phyloP scores from a whole-genome alignment of 2,888 invertebrate genomes.

The Lacanobia oleracea region DNA sequence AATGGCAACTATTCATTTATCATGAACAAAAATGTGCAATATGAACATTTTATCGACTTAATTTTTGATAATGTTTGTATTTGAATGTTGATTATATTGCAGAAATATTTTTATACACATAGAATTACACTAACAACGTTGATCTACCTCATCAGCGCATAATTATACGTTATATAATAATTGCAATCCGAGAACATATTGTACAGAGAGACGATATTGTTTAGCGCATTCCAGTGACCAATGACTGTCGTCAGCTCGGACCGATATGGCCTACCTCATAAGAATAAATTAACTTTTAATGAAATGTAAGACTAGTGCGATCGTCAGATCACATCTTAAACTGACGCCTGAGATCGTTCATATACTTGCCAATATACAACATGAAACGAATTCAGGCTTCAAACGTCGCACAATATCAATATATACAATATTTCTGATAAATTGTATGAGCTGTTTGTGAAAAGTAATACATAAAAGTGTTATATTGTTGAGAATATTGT shows the following conservation, averaged over 20 bases:
- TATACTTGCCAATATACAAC: conserved; percentile 56
- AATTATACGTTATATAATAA: conserved; percentile 56
- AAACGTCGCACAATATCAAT: conserved; percentile 44
- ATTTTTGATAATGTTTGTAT: conserved; percentile 89
- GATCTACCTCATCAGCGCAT: conserved; percentile 88
- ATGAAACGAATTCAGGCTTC: conserved; percentile 41
- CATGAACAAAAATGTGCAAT: conserved; percentile 81
- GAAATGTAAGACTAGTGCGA: conserved; percentile 50
- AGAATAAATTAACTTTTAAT: conserved; percentile 60
- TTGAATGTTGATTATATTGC: conserved; percentile 89
- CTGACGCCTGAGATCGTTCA: conserved; percentile 59
- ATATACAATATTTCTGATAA: conserved; percentile 66
- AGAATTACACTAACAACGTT: conserved; percentile 84
- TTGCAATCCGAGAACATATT: conserved; percentile 59
- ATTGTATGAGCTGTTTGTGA: conserved; percentile 76
- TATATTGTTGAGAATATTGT: conserved; percentile 85
- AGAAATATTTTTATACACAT: conserved; percentile 90
- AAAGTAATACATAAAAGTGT: conserved; percentile 76
- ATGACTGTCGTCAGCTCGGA: conserved; percentile 69
- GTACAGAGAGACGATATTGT: conserved; percentile 63
- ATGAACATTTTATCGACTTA: conserved; percentile 85
- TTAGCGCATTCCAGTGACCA: conserved; percentile 63
- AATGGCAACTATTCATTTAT: conserved; percentile 72
- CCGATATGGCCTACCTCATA: conserved; percentile 81
- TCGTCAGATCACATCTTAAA: conserved; percentile 16